Conservation (phyloP, 2,113 vertebrate species). For the Phycodurus eques region DNA sequence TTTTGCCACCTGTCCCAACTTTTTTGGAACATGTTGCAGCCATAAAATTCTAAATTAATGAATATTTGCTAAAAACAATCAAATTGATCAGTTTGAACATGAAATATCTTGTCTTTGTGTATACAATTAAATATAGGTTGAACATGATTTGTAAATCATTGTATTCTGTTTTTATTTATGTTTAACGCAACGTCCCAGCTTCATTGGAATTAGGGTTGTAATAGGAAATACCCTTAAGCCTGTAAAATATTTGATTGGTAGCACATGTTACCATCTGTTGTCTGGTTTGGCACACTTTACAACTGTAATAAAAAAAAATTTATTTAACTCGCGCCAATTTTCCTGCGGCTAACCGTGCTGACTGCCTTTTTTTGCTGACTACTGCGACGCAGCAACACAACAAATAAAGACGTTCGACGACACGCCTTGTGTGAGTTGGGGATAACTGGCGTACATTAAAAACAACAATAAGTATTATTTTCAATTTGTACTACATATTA, state of each 20-base stretch:
- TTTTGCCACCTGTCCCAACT: no score
- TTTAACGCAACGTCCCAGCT: no score
- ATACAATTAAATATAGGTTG: no score
- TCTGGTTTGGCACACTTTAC: neutral
- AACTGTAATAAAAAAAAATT: neutral
- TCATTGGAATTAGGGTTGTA: no score
- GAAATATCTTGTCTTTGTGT: no score
- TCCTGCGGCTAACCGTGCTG: neutral
- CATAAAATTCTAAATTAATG: no score
- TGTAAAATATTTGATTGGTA: conserved; percentile 3
- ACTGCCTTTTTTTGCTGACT: neutral
- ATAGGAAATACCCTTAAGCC: neutral
- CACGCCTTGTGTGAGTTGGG: neutral
- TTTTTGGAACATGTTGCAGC: no score
- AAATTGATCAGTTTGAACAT: no score
- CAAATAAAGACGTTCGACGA: neutral
- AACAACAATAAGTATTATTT: neutral
- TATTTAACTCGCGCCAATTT: neutral
- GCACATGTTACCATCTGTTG: neutral
- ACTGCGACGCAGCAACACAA: neutral
- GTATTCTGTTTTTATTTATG: no score
- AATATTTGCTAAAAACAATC: no score
- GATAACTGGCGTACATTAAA: neutral
- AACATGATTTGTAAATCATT: no score
- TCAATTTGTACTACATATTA: neutral